Evolutionary conservation across 2,888 invertebrate species (phyloP), one percentile per base, ranked within the genome.

Genomic region (Gortyna flavago): DNA sequence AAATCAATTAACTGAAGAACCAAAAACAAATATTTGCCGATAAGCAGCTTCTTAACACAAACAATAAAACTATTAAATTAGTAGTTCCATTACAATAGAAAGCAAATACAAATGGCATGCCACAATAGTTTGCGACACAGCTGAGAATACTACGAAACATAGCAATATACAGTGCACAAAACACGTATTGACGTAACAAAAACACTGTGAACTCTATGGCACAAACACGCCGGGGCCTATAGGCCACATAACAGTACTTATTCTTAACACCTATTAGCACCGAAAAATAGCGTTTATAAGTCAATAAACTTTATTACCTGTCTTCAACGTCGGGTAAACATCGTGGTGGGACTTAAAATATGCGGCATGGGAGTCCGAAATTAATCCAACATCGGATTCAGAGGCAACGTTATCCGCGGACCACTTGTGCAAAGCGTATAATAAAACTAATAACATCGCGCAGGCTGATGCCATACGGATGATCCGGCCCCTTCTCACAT

Each of bases 341-440:
- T 95, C 90, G 74, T 77, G 91, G 83, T 96, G 96, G 51, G 89
- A 95, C 87, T 94, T 95, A 86, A 91, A 95, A 75, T 90, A 90
- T 48, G 90, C 90, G n/a, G 90, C 85, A 79, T 92, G 87, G 68
- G 91, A 69, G 59, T 93, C 92, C 59, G 91, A 83, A 83, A 89
- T 83, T 59, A 90, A 59, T 76, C 87, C 83, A 87, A 87, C 90
- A 65, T 88, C 88, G 18, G 87, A 83, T 85, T 90, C 90, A 69
- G 57, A 84, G 71, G 79, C 86, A 76, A 90, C 94, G 87, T 97
- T 96, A 67, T 97, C 96, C 88, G 94, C 96, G 62, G 97, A 97
- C 97, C 97, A 97, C 84, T 96, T 97, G 85, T 97, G 96, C 80
- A 98, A 93, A 87, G 97, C 95, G 93, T 97, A 98, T 75, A 98